A percentile compares a stretch with the other conserved stretches of the same genome.
Conservation (phyloP, 1,140 invertebrate genomes). For the Papilio polyxenes region DNA sequence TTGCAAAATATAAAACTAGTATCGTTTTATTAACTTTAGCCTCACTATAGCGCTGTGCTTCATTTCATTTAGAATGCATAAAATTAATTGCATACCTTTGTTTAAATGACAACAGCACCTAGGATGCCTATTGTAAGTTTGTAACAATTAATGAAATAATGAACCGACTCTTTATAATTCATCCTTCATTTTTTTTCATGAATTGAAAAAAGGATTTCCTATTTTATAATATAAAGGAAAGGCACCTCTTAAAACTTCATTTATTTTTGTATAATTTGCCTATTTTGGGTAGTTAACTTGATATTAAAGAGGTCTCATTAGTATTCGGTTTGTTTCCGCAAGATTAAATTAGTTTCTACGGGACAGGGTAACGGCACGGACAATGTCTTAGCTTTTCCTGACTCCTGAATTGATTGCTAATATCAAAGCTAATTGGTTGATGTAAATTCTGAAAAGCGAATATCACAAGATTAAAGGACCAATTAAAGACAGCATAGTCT, state of each 20-base stretch:
- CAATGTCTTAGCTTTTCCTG: slow-evolving; percentile 13
- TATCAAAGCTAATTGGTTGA: slow-evolving; percentile 9
- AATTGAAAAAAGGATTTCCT: slow-evolving; percentile 5
- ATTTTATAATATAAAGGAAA: not conserved
- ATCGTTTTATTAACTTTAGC: not conserved
- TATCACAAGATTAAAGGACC: not conserved
- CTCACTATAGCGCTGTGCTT: not conserved
- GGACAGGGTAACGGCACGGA: not conserved
- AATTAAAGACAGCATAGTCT: not conserved
- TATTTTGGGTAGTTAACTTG: not conserved
- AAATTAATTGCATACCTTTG: slow-evolving; percentile 25
- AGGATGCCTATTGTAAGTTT: slow-evolving; percentile 11
- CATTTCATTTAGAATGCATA: slow-evolving; percentile 9
- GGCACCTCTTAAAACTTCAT: not conserved
- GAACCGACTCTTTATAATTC: not conserved
- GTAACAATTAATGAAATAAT: slow-evolving; percentile 25
- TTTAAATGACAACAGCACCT: slow-evolving; percentile 14
- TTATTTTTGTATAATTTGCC: not conserved
- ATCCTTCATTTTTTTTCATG: slow-evolving; percentile 16
- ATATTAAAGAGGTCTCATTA: not conserved
- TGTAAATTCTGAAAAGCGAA: not conserved
- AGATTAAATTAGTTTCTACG: slow-evolving; percentile 8
- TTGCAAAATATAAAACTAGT: not conserved
- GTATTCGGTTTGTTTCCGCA: slow-evolving; percentile 3
- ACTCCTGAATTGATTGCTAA: not conserved